Evolutionary conservation across 1,140 invertebrate species (phyloP), one percentile per base, ranked within the genome.

Genomic region (Rhagoletis zephyria): DNA sequence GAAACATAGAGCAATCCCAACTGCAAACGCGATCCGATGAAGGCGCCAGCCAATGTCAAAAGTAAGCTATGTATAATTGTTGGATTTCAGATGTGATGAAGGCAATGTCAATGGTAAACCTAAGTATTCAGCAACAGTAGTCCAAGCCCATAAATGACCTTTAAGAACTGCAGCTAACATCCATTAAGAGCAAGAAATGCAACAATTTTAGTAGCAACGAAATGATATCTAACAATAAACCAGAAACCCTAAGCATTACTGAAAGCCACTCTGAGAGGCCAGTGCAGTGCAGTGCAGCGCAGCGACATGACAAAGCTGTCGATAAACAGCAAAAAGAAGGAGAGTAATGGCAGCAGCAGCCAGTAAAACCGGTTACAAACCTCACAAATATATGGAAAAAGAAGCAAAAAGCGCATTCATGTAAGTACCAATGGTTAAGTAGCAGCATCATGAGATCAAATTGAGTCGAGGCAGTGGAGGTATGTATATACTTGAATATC

Each of bases 361-460:
- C 74, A 59, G 74, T 81, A 51, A 56, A 81, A 81, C 74, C 74
- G 74, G 74, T 81, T 81, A n/a, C 5, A 81, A 30, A 14, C 48
- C 48, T 19, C 40, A 48, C 10, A 70, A 70, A 70, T 9, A 4
- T 40, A 70, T 16, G 48, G 19, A 81, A 51, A 81, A 81, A 56
- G 5, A 14, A 81, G n/a, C 4, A 16, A 56, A 81, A 81, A 81
- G 74, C 74, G 74, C 48, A 30, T 10, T 51, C 48, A 81, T 59
- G 48, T 81, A 81, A 56, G 74, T 56, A 56, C 48, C 48, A 56
- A n/a, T 56, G 74, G 74, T 81, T 81, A 81, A 56, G 48, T 81
- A 81, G 48, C 48, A 56, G 74, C 45, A 81, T n/a, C 45, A 56
- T 42, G n/a, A 81, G 45, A 56, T 56, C 48, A 81, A 56, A 81